phyloP scores from a whole-genome alignment of 1,140 invertebrate genomes.

The Frieseomelitta varia region DNA sequence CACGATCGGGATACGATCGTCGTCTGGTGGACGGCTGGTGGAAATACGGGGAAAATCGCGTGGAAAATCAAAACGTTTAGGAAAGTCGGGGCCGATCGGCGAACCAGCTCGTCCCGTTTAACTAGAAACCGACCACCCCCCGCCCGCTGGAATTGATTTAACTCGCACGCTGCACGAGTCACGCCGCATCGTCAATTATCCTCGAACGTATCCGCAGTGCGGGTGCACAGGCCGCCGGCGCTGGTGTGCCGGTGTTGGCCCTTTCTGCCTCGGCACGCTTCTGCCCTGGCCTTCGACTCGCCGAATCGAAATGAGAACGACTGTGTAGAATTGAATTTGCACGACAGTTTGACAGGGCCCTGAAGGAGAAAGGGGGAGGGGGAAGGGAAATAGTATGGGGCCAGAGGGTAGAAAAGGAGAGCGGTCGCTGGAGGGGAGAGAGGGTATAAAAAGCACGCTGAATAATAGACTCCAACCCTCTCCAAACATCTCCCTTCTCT shows the following conservation, averaged over 20 bases:
- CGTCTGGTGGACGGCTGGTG: background rate
- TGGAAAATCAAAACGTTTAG: slow-evolving; percentile 15
- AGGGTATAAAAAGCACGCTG: slow-evolving; percentile 78
- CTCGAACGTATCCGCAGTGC: slow-evolving; percentile 45
- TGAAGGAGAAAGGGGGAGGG: slow-evolving; percentile 40
- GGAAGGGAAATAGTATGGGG: slow-evolving; percentile 53
- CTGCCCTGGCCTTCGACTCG: background rate
- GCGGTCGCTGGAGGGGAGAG: background rate
- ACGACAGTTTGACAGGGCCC: slow-evolving; percentile 79
- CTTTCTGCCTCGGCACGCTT: slow-evolving; percentile 11
- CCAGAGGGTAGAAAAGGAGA: slow-evolving; percentile 31
- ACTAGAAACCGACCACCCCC: slow-evolving; percentile 35
- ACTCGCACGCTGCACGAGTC: slow-evolving; percentile 43
- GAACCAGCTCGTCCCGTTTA: slow-evolving; percentile 22
- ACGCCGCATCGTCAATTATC: slow-evolving; percentile 54
- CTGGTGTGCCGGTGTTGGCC: background rate
- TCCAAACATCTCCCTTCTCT: slow-evolving; percentile 77
- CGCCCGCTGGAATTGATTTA: slow-evolving; percentile 45
- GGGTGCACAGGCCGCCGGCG: slow-evolving; percentile 2
- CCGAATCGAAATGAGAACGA: slow-evolving; percentile 74
- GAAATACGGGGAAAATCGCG: background rate
- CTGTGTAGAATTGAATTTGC: slow-evolving; percentile 79
- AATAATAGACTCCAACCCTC: slow-evolving; percentile 81
- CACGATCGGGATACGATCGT: background rate
- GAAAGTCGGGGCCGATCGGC: slow-evolving; percentile 7